Conservation (phyloP, 2,888 invertebrate genomes). For the Epiperipatus broadwayi region DNA sequence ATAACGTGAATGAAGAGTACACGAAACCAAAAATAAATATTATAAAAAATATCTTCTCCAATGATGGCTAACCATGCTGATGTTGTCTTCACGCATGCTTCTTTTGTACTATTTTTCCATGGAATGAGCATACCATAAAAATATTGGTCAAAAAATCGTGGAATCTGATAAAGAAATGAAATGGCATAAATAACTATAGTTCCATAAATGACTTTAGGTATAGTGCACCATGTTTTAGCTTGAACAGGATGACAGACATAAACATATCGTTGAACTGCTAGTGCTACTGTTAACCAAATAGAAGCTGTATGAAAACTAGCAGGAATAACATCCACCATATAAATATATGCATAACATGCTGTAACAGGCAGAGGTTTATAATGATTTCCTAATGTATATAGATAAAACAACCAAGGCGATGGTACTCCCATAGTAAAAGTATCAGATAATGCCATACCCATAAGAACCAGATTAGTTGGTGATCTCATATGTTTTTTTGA, state of each 20-base stretch:
- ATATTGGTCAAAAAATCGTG: constrained; percentile 55
- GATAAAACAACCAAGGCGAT: constrained; percentile 73
- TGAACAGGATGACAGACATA: constrained; percentile 81
- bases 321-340: constrained; percentile 40
- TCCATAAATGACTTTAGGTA: constrained; percentile 51
- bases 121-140: constrained; percentile 40
- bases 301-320: constrained; percentile 81
- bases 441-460: constrained; percentile 90
- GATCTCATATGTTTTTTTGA: constrained; percentile 75
- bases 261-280: constrained; percentile 80
- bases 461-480: constrained; percentile 73
- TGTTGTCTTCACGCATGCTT: constrained; percentile 24
- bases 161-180: constrained; percentile 60
- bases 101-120: constrained; percentile 41
- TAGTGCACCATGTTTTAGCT: constrained; percentile 51
- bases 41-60: constrained; percentile 55
- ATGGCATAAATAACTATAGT: constrained; percentile 55
- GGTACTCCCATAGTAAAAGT: constrained; percentile 78
- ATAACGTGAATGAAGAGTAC: constrained; percentile 76
- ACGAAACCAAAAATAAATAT: constrained; percentile 60
- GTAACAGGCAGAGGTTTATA: constrained; percentile 54
- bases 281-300: constrained; percentile 72
- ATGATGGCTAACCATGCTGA: constrained; percentile 52
- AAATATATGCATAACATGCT: constrained; percentile 54
- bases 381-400: constrained; percentile 74